Evolutionary conservation across 2,113 vertebrate genomes (phyloP).

Genomic region (Globicephala melas): DNA sequence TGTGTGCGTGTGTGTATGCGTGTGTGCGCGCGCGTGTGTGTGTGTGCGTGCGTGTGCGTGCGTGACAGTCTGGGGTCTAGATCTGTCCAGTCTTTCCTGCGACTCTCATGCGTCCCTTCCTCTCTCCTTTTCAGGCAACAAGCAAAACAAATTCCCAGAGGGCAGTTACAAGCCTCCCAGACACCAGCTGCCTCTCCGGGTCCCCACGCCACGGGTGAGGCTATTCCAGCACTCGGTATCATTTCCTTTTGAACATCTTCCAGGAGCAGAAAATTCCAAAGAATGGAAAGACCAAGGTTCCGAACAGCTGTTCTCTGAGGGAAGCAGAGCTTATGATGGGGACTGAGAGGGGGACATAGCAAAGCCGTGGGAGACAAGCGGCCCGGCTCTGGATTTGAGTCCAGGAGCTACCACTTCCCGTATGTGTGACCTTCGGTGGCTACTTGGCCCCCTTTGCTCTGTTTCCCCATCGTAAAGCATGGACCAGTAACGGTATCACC

Average conservation of each 20-base stretch:
- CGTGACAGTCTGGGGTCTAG: not conserved
- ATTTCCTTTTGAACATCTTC: not conserved
- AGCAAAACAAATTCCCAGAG: not conserved
- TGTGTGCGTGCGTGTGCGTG: too few relatives aligned
- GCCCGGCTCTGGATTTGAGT: not conserved
- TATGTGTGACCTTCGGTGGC: accelerated
- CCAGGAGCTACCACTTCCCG: accelerated
- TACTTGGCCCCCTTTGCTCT: not conserved
- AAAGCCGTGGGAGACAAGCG: accelerated
- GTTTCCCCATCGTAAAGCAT: accelerated
- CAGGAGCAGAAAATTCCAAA: not conserved
- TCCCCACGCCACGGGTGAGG: not conserved
- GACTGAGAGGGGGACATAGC: not conserved
- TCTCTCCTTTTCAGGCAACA: not conserved
- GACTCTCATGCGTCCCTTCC: not conserved
- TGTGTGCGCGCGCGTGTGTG: too few relatives aligned
- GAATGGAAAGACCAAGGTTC: not conserved
- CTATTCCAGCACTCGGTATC: not conserved
- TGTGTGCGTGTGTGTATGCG: too few relatives aligned
- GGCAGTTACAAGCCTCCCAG: not conserved
- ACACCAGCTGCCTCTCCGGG: not conserved
- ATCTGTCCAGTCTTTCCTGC: not conserved
- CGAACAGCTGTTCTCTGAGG: accelerated
- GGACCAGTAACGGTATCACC: accelerated
- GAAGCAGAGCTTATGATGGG: not conserved